A percentile compares a stretch with the other conserved stretches of the same genome.
phyloP scores from a whole-genome alignment of 2,113 vertebrate species.

The Nothoprocta pentlandii region DNA sequence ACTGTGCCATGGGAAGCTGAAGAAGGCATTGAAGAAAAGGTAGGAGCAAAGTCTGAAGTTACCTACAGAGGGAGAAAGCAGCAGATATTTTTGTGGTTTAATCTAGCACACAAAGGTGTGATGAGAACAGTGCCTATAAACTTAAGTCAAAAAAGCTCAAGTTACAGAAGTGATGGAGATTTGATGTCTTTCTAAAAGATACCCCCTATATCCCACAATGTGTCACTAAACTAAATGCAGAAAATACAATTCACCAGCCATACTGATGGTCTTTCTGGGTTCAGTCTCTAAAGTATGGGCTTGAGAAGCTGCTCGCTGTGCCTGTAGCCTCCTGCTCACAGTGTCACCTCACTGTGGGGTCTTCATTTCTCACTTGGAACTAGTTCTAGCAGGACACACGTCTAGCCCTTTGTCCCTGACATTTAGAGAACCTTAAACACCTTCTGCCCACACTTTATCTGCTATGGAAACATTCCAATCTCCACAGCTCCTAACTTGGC shows the following conservation, averaged over 20 bases:
- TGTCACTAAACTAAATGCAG: constrained; percentile 18
- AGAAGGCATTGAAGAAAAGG: background rate
- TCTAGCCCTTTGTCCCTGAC: background rate
- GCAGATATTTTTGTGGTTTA: background rate
- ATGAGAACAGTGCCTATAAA: background rate
- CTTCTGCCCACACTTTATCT: background rate
- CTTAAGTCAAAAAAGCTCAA: constrained; percentile 30
- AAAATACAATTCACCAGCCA: background rate
- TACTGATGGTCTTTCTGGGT: background rate
- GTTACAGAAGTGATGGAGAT: constrained; percentile 37
- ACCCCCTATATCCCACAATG: background rate
- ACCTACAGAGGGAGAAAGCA: background rate
- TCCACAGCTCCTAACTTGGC: background rate
- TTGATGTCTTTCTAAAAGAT: constrained; percentile 24
- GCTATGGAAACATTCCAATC: background rate
- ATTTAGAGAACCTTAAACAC: background rate
- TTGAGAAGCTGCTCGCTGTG: background rate
- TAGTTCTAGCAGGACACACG: background rate
- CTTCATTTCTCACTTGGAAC: background rate
- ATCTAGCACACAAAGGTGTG: background rate
- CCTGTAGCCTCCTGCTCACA: constrained; percentile 15
- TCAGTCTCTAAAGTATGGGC: constrained; percentile 36
- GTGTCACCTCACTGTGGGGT: background rate
- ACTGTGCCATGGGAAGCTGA: background rate
- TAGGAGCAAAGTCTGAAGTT: background rate